Evolutionary conservation across 2,113 vertebrate species (phyloP).

Genomic region (Anthoscopus minutus): DNA sequence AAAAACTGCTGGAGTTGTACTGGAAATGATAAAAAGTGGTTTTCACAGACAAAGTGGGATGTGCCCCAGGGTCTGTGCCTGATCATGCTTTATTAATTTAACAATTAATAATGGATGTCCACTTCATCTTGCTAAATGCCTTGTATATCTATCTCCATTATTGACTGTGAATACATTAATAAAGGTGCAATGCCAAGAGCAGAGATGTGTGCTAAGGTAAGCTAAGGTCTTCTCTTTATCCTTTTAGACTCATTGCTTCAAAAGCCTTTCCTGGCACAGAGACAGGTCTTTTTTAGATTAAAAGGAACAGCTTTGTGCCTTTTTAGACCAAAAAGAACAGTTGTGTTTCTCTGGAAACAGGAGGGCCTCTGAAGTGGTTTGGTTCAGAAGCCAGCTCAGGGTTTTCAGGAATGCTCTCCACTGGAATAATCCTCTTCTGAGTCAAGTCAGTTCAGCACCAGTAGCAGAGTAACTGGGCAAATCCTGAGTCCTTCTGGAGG

Average conservation of each 20-base stretch:
- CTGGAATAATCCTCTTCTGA: not conserved
- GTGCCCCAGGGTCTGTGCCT: not conserved
- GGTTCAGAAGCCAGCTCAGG: rapidly evolving
- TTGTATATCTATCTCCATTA: not conserved
- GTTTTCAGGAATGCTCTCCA: not conserved
- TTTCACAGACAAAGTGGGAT: not conserved
- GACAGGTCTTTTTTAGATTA: not conserved
- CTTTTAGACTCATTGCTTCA: not conserved
- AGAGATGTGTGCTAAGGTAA: not conserved
- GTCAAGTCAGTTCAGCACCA: not conserved
- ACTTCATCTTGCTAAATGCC: not conserved
- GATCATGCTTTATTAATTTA: slow-evolving; percentile 22
- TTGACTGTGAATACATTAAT: not conserved
- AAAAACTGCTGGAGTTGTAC: not conserved
- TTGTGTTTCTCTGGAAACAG: not conserved
- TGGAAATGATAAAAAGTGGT: not conserved
- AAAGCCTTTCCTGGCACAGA: not conserved
- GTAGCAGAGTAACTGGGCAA: not conserved
- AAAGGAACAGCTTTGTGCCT: not conserved
- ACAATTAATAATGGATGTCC: slow-evolving; percentile 14
- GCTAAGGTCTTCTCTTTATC: not conserved
- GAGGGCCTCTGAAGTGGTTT: not conserved
- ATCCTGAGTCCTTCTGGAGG: not conserved
- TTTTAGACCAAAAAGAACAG: not conserved
- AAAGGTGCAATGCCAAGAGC: not conserved